A percentile compares a stretch with the other conserved stretches of the same genome.
Conservation (phyloP, 2,113 vertebrate species). For the Rhadina sibilatrix region DNA sequence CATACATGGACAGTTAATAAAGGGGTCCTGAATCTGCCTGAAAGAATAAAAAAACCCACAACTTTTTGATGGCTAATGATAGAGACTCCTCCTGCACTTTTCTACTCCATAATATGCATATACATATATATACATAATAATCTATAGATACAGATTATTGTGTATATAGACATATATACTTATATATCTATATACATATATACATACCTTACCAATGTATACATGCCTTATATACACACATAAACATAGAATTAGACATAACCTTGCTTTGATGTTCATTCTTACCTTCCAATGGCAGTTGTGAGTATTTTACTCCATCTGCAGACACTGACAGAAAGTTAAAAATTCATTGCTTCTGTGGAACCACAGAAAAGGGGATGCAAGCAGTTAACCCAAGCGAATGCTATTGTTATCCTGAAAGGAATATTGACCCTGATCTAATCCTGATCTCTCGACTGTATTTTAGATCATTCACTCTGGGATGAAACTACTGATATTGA, state of each 20-base stretch:
- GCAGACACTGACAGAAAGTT: background rate
- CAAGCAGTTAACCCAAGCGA: background rate
- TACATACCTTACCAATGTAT: too few species aligned
- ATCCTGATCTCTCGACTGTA: background rate
- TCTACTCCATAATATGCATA: background rate
- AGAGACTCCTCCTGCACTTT: background rate
- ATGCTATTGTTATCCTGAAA: background rate
- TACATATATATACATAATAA: background rate
- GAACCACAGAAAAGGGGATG: background rate
- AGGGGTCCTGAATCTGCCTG: background rate
- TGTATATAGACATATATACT: background rate
- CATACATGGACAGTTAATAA: background rate
- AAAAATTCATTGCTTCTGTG: background rate
- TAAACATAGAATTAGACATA: background rate
- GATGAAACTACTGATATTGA: background rate
- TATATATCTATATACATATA: background rate
- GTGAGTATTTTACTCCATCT: background rate
- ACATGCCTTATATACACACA: accelerated
- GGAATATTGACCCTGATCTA: background rate
- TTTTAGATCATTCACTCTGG: background rate
- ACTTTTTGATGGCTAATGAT: background rate
- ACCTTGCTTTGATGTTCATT: background rate
- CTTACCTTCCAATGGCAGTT: background rate
- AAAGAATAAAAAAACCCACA: background rate
- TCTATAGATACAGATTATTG: too few species aligned